Evolutionary conservation across 1,140 invertebrate genomes (phyloP).

Genomic region (Patella vulgata): DNA sequence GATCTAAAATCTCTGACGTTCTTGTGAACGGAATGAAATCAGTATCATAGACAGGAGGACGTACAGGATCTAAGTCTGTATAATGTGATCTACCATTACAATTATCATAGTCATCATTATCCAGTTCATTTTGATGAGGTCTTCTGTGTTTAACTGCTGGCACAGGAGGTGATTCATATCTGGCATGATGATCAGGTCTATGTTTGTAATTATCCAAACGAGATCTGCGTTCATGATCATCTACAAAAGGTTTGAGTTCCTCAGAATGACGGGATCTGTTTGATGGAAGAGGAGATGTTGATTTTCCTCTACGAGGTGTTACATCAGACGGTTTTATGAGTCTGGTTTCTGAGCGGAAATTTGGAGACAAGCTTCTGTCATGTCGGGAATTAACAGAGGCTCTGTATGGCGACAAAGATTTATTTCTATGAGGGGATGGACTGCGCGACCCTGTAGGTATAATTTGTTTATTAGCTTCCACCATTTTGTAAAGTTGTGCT

Average conservation of each 20-base stretch:
- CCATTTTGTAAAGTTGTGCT: constrained; percentile 45
- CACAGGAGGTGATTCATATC: constrained; percentile 46
- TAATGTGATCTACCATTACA: constrained; percentile 13
- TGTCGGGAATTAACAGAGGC: not conserved
- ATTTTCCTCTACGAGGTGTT: no score
- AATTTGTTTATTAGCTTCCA: constrained; percentile 52
- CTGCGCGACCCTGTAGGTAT: constrained; percentile 43
- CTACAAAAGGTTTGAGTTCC: no score
- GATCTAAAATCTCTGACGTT: constrained; percentile 63
- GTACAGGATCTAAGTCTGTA: not conserved
- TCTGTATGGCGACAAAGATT: not conserved
- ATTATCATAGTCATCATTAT: constrained; percentile 37
- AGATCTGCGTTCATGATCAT: no score
- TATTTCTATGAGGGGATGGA: constrained; percentile 14
- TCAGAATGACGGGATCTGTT: no score
- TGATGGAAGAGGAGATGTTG: no score
- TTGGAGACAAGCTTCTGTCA: constrained; percentile 11
- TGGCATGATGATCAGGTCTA: not conserved
- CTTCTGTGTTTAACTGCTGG: constrained; percentile 50
- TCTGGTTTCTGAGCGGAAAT: no score
- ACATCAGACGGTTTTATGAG: no score
- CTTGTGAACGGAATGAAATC: constrained; percentile 65
- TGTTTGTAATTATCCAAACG: not conserved
- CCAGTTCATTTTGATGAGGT: constrained; percentile 9
- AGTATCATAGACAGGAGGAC: constrained; percentile 31